A percentile compares a stretch with the other conserved stretches of the same genome.
Evolutionary conservation across 1,140 invertebrate species (phyloP).

Genomic region (Wiebesia pumilae): DNA sequence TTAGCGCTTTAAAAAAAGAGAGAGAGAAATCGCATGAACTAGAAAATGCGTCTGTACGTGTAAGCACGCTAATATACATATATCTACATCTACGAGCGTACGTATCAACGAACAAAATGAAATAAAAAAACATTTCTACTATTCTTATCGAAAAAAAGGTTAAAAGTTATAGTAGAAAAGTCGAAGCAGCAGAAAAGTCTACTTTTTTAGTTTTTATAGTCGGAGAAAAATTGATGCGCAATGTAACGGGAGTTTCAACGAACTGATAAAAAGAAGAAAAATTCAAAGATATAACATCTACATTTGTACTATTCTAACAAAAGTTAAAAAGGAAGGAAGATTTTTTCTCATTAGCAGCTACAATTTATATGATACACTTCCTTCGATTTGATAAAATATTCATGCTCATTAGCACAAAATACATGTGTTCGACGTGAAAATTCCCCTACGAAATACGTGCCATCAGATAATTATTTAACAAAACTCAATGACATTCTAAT

Average conservation of each 20-base stretch:
- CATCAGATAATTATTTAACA: too few species aligned
- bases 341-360: neutral
- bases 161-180: neutral
- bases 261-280: neutral
- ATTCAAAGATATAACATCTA: neutral
- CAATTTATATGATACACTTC: neutral
- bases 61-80: neutral
- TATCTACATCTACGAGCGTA: neutral
- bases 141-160: neutral
- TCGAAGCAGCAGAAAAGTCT: neutral
- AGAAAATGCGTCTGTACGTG: neutral
- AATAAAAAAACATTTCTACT: neutral
- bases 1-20: constrained; percentile 11
- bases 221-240: neutral
- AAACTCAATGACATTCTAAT: too few species aligned
- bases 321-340: neutral
- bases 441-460: too few species aligned
- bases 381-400: neutral
- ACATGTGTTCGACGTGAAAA: too few species aligned
- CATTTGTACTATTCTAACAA: neutral
- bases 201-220: neutral
- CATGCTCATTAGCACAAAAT: too few species aligned
- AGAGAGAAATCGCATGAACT: neutral
- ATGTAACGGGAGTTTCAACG: neutral
- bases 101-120: neutral